These are phyloP conservation scores for Hyperoplus immaculatus DNA, from an alignment of 2,797 vertebrate genomes.

Conservation along the genomic window DNA sequence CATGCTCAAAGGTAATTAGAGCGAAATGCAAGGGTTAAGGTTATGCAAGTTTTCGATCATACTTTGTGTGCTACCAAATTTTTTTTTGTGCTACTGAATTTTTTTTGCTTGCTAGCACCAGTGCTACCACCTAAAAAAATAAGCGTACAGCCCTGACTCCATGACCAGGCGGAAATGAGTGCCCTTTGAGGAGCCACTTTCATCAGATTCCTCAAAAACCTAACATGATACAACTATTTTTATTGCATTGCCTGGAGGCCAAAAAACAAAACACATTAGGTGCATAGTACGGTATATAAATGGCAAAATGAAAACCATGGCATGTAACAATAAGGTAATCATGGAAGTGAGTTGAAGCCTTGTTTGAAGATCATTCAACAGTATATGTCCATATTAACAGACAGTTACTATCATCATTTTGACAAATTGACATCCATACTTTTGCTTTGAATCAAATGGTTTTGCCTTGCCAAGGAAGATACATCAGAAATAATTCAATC, in stretches of 20 bases:
- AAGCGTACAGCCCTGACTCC: too few relatives aligned
- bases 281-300: conserved; percentile 29
- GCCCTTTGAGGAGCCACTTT: conserved; percentile 40
- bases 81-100: too few relatives aligned
- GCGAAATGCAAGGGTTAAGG: too few relatives aligned
- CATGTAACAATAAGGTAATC: conserved; percentile 30
- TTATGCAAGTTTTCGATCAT: too few relatives aligned
- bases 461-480: neutral
- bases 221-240: neutral
- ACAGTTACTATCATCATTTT: neutral
- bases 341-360: conserved; percentile 12
- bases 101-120: too few relatives aligned
- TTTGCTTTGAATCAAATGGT: conserved; percentile 8
- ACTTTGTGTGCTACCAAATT: too few relatives aligned
- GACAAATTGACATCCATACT: neutral
- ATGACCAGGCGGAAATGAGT: conserved; percentile 45
- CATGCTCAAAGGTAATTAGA: too few relatives aligned
- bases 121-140: too few relatives aligned
- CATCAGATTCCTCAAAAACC: conserved; percentile 28
- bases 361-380: neutral
- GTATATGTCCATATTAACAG: neutral
- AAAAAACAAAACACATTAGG: conserved; percentile 43
- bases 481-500: conserved; percentile 27
- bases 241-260: conserved; percentile 39
- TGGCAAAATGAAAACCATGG: conserved; percentile 19